Percentiles rank a stretch among this genome's conserved stretches.
These are phyloP conservation scores for Agelas oroides DNA, from an alignment of 37 sponge, comb jelly and placozoan genomes.

Conservation along the genomic window DNA sequence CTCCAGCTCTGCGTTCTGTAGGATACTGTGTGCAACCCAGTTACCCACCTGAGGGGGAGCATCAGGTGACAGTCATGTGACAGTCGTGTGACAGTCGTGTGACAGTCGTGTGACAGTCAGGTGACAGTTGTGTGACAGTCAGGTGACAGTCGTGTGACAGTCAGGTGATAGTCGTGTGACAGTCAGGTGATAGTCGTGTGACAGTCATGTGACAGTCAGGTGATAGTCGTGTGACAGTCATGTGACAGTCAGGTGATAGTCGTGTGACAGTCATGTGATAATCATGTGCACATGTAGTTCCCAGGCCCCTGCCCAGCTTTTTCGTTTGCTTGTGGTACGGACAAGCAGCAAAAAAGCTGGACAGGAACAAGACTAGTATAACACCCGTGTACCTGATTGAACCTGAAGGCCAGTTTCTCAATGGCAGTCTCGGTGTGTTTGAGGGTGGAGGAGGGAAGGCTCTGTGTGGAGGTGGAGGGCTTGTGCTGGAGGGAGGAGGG, in stretches of 20 bases:
- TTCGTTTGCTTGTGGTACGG: too few relatives aligned
- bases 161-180: background rate
- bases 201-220: background rate
- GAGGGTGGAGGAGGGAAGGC: background rate
- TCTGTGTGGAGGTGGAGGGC: constrained; percentile 3
- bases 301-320: too few relatives aligned
- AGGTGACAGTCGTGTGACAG: background rate
- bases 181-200: background rate
- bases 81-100: background rate
- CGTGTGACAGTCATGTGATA: background rate
- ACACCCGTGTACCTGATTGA: constrained; percentile 94
- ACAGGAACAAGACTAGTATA: background rate
- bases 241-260: too few relatives aligned
- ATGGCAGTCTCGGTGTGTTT: constrained; percentile 53
- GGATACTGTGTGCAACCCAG: constrained; percentile 75
- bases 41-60: constrained; percentile 60
- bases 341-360: too few relatives aligned
- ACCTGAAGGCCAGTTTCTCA: constrained; percentile 76
- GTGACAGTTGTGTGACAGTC: background rate
- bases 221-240: background rate
- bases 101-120: background rate
- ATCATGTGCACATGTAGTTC: background rate
- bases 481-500: constrained; percentile 2
- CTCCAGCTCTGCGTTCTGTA: constrained; percentile 64
- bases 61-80: background rate